Percentiles rank a stretch among this genome's conserved stretches.
Conservation (phyloP, 2,797 vertebrate species). For the Clarias platycephalus region DNA sequence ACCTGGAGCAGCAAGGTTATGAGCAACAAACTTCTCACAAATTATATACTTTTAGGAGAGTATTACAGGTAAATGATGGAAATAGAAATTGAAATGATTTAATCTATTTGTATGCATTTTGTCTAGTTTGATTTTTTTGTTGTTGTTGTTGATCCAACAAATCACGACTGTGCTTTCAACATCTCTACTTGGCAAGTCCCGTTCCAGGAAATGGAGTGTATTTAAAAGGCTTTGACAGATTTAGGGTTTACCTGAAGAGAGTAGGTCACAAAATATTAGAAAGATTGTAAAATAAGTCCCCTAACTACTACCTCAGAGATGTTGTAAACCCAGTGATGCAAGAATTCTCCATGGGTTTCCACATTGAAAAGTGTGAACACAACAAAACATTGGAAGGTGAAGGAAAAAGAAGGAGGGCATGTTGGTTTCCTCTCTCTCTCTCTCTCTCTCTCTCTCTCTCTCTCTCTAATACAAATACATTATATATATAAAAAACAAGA, state of each 20-base stretch:
- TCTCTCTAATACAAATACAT: too few relatives aligned
- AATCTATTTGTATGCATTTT: neutral
- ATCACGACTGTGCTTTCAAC: neutral
- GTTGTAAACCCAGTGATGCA: neutral
- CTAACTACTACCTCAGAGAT: neutral
- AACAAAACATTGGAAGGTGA: neutral
- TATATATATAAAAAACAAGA: too few relatives aligned
- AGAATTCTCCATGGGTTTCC: neutral
- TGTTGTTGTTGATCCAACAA: neutral
- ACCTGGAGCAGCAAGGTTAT: neutral
- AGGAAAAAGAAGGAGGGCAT: neutral
- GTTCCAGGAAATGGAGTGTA: neutral
- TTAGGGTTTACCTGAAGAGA: slow-evolving; percentile 3
- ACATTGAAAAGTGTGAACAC: slow-evolving; percentile 22
- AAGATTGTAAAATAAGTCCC: neutral
- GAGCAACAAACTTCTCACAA: neutral
- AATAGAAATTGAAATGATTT: neutral
- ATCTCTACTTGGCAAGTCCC: neutral
- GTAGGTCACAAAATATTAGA: neutral
- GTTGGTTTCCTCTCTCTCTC: neutral
- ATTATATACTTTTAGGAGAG: neutral
- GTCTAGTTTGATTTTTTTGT: neutral
- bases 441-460: too few relatives aligned
- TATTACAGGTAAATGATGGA: neutral
- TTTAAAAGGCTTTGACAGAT: neutral